Evolutionary conservation across 2,888 invertebrate species (phyloP).

Genomic region (Drosophila macrothrix): DNA sequence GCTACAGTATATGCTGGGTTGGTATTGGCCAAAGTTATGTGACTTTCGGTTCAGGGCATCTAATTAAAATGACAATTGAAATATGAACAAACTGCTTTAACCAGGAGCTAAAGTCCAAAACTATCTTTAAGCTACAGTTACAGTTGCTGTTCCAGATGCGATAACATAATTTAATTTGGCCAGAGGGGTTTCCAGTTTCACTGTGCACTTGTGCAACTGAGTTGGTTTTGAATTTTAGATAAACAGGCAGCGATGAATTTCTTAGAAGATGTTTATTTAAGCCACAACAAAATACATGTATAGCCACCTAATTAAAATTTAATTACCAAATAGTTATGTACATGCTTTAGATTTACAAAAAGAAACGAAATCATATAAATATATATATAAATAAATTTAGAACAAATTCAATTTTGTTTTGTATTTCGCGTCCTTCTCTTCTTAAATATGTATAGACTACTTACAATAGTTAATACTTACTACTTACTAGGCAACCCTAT

Average conservation of each 20-base stretch:
- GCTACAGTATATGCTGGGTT: slow-evolving; percentile 34
- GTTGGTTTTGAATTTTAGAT: neutral
- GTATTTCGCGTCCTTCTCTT: neutral
- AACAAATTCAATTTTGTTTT: too few relatives aligned
- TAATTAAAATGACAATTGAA: slow-evolving; percentile 75
- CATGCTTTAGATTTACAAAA: neutral
- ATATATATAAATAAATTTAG: neutral
- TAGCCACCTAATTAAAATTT: neutral
- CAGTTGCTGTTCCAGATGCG: neutral
- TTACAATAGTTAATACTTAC: neutral
- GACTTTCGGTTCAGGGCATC: slow-evolving; percentile 57
- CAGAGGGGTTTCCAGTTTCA: neutral
- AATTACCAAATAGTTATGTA: neutral
- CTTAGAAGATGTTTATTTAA: neutral
- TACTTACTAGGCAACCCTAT: neutral
- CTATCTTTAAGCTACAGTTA: slow-evolving; percentile 34
- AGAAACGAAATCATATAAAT: neutral
- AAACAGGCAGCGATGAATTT: neutral
- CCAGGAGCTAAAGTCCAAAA: slow-evolving; percentile 17
- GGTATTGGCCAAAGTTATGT: slow-evolving; percentile 60
- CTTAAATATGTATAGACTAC: neutral
- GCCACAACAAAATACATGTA: neutral
- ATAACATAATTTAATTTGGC: neutral
- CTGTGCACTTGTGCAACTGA: neutral
- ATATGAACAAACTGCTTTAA: slow-evolving; percentile 47